Conservation (phyloP, 2,888 invertebrate genomes). For the Hipparchia semele region DNA sequence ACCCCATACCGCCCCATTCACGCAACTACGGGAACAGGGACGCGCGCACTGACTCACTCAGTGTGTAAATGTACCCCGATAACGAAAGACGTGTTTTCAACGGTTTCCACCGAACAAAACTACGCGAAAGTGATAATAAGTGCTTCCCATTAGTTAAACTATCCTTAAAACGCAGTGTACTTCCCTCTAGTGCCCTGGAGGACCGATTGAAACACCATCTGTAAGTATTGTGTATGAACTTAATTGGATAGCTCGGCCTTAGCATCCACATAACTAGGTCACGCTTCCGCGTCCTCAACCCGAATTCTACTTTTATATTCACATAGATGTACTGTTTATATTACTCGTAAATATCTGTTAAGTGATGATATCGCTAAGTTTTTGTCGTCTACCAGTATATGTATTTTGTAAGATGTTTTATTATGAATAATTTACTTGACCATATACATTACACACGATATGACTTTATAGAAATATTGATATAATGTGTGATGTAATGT, state of each 20-base stretch:
- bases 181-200: slow-evolving; percentile 58
- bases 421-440: background rate
- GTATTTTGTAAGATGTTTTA: too few relatives aligned
- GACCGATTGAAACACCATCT: slow-evolving; percentile 66
- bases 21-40: slow-evolving; percentile 79
- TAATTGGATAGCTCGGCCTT: slow-evolving; percentile 33
- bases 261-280: slow-evolving; percentile 65
- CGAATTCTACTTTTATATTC: slow-evolving; percentile 53
- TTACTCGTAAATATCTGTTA: background rate
- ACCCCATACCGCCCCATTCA: slow-evolving; percentile 78
- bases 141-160: slow-evolving; percentile 48
- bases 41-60: slow-evolving; percentile 78
- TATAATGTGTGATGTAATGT: too few relatives aligned
- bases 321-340: slow-evolving; percentile 11
- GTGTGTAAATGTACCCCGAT: slow-evolving; percentile 65
- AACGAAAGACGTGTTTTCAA: slow-evolving; percentile 59
- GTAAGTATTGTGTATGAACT: slow-evolving; percentile 57
- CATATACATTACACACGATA: background rate
- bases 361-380: background rate
- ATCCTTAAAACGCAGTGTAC: background rate
- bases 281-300: slow-evolving; percentile 74
- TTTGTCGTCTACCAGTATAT: background rate
- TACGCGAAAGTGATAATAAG: slow-evolving; percentile 59
- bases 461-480: too few relatives aligned
- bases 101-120: slow-evolving; percentile 35